Evolutionary conservation across 2,113 vertebrate genomes (phyloP), one percentile per base, ranked within the genome.

Genomic region (Uria lomvia): DNA sequence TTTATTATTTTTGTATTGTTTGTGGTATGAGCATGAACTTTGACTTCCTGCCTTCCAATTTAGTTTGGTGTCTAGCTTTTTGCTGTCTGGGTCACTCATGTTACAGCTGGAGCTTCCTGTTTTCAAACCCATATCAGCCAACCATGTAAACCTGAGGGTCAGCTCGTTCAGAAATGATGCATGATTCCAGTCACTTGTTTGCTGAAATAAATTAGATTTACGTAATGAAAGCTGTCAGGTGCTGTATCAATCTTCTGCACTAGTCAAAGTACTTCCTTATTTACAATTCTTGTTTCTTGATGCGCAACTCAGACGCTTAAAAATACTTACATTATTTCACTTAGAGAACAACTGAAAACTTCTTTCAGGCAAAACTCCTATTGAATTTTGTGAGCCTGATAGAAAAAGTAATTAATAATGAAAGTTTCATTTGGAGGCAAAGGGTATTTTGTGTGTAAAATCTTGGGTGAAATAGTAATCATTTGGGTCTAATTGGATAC

Each of bases 101-200:
- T 97, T 98, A 98, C 98, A 98, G 98, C 97, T 98, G 98, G 98
- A 49, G 94, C 97, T 98, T 98, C 98, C 98, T 98, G 98, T 98
- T 98, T 98, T 98, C 91, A 97, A 98, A 93, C 88, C 94, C 96
- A 1, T 97, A 97, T 90, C 84, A 98, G 96, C 97, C 97, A 98
- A 98, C 97, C 98, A 97, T 98, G 96, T 97, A 98, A 98, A 97
- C 76, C 94, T 92, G 88, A 96, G 96, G 97, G 98, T 97, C 97
- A 98, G 92, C 97, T 97, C 88, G 96, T 98, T 97, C 95, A 96
- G 92, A 96, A 97, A 96, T 92, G 96, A 93, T 92, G 96, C 92
- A 75, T 81, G 91, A 96, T 97, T 98, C 97, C 97, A 98, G 96
- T 96, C 97, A 97, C 95, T 98, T 98, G 98, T 98, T 98, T 98